Evolutionary conservation across 2,888 invertebrate genomes (phyloP).

Genomic region (Chrysotoxum bicinctum): DNA sequence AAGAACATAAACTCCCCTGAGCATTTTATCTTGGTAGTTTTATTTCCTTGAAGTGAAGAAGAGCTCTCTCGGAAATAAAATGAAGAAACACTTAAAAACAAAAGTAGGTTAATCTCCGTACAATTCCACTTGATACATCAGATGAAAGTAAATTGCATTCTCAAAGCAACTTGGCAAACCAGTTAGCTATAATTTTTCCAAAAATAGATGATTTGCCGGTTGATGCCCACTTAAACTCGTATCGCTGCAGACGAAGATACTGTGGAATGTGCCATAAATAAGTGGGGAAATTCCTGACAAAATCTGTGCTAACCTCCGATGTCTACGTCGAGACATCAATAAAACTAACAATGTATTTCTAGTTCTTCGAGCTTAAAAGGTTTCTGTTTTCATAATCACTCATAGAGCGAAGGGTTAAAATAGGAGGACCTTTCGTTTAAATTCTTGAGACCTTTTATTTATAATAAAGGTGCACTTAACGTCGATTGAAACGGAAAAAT

Average conservation of each 20-base stretch:
- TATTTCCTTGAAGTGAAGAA: background rate
- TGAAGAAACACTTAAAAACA: background rate
- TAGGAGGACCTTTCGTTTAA: background rate
- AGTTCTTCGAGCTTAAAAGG: background rate
- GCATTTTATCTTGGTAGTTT: background rate
- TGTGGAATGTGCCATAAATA: constrained; percentile 27
- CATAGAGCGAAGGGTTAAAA: background rate
- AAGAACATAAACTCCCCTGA: constrained; percentile 26
- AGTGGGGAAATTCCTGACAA: constrained; percentile 25
- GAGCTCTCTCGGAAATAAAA: constrained; percentile 12
- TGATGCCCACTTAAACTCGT: constrained; percentile 37
- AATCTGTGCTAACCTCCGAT: background rate
- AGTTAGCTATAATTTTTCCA: constrained; percentile 40
- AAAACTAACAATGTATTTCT: background rate
- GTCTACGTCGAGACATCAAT: background rate
- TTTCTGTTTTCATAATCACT: background rate
- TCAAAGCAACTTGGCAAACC: constrained; percentile 33
- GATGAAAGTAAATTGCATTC: constrained; percentile 61
- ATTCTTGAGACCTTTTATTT: background rate
- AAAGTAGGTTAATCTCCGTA: constrained; percentile 59
- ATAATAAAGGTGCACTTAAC: background rate
- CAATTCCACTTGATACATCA: constrained; percentile 6
- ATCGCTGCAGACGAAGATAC: constrained; percentile 26
- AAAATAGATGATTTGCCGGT: constrained; percentile 51
- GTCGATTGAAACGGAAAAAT: too few relatives aligned